Conservation (phyloP, 2,113 vertebrate species). For the Opisthocomus hoazin region DNA sequence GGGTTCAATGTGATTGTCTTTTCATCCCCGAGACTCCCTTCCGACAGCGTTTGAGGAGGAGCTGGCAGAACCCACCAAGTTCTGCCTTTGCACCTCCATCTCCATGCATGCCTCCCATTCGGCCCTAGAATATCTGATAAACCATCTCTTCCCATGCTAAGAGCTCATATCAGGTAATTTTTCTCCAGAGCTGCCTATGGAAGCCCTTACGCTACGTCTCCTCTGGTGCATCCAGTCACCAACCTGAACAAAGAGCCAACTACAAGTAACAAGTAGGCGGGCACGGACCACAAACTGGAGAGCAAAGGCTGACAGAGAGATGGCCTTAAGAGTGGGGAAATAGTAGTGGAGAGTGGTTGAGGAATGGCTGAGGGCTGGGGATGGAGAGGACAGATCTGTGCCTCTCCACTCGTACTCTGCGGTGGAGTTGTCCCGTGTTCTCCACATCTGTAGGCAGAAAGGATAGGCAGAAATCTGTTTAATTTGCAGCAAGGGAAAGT, state of each 20-base stretch:
- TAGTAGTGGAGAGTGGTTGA: neutral
- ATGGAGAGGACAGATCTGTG: neutral
- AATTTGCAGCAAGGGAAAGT: neutral
- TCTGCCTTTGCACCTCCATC: neutral
- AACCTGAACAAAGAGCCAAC: neutral
- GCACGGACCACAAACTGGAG: neutral
- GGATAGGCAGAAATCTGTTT: neutral
- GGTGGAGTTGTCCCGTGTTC: neutral
- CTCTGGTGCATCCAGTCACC: neutral
- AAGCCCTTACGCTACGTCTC: rapidly evolving
- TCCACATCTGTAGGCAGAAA: rapidly evolving
- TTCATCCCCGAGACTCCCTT: neutral
- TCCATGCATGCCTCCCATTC: neutral
- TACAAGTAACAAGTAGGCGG: neutral
- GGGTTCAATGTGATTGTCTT: rapidly evolving
- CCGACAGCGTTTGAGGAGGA: neutral
- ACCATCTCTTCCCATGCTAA: neutral
- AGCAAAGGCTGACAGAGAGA: neutral
- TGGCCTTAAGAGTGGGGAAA: neutral
- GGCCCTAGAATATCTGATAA: neutral
- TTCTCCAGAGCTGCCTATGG: neutral
- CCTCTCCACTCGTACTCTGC: neutral
- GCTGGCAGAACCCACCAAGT: neutral
- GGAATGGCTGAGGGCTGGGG: neutral
- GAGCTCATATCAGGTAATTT: neutral